phyloP scores from a whole-genome alignment of 1,140 invertebrate genomes.

The Nasonia vitripennis region DNA sequence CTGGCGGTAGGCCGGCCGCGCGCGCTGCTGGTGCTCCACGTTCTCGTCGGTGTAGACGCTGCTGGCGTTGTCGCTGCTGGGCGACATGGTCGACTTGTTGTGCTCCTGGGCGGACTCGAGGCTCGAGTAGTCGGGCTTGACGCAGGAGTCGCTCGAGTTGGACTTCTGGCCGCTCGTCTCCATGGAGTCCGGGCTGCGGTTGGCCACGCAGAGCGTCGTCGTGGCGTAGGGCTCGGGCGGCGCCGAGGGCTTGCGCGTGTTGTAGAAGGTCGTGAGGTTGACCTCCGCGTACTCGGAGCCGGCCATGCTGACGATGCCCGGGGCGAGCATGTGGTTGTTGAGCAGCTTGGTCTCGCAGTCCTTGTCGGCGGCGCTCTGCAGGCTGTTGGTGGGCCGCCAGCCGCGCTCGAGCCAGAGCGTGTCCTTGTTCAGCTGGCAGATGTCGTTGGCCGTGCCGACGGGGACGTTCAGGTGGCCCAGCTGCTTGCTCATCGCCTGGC shows the following conservation, averaged over 20 bases:
- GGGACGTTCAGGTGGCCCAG: constrained; percentile 80
- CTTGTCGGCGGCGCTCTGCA: constrained; percentile 77
- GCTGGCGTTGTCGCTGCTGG: constrained; percentile 73
- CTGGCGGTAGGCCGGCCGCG: constrained; percentile 60
- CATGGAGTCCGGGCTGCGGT: constrained; percentile 74
- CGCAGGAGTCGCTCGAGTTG: constrained; percentile 74
- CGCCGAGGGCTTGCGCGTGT: constrained; percentile 80
- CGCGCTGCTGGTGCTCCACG: constrained; percentile 65
- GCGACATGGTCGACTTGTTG: constrained; percentile 72
- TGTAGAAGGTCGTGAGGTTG: constrained; percentile 89
- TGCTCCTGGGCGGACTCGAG: constrained; percentile 72
- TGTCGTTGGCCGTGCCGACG: constrained; percentile 79
- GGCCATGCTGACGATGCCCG: constrained; percentile 73
- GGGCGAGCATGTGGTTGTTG: constrained; percentile 76
- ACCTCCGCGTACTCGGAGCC: constrained; percentile 87
- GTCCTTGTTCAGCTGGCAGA: constrained; percentile 81
- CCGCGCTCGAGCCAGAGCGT: constrained; percentile 86
- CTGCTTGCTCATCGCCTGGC: constrained; percentile 79
- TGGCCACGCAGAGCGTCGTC: constrained; percentile 80
- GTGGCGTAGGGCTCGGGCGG: constrained; percentile 88
- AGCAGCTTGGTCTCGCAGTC: constrained; percentile 81
- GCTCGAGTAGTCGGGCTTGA: constrained; percentile 75
- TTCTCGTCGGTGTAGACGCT: constrained; percentile 73
- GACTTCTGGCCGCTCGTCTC: constrained; percentile 73
- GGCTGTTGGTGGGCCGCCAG: constrained; percentile 79